Evolutionary conservation across 1,140 invertebrate species (phyloP), one percentile per base, ranked within the genome.

Genomic region (Laupala kohalensis): DNA sequence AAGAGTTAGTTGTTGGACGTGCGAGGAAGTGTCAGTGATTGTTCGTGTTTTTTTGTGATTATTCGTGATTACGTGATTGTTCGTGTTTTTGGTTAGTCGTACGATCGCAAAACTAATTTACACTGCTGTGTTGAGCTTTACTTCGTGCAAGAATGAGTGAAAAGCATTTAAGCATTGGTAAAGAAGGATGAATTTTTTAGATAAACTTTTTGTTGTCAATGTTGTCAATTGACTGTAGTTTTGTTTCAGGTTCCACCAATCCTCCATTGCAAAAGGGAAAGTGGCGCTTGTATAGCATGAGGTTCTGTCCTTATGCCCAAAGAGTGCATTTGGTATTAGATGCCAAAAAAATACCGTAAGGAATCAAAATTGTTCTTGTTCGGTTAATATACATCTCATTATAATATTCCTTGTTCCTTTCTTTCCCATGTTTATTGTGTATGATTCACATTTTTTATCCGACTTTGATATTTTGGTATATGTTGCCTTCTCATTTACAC

Each of bases 281-380:
- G 73, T 76, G 94, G 63, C 86, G 93, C 1, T 79, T 96, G 0
- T 96, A 95, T 78, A 93, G 88, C 69, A 97, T 92, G 92, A 84
- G 92, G 73, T 96, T 91, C 79, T 97, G 94, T 79, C 95, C 95
- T 0, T 97, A 89, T 78, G 92, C 93, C 0, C 91, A 96, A 77
- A 85, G 95, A 72, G 87, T 91, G 25, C 85, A 93, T 73, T 84
- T 97, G 5, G 89, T 94, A 1, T 80, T 96, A 12, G 88, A 89
- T 73, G 90, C 92, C 23, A 96, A 96, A 82, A 86, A 90, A 73
- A 87, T 96, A 71, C 88, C 90, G 87, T 92, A 83, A 86, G 88
- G 82, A 74, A 63, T 23, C 25, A 67, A 13, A 13, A 27, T 67
- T 27, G 1, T 53, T 53, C 9, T 53, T 53, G 9, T 53, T 9